Percentiles rank a stretch among this genome's conserved stretches.
phyloP scores from a whole-genome alignment of 2,797 vertebrate species.

The Myripristis murdjan region DNA sequence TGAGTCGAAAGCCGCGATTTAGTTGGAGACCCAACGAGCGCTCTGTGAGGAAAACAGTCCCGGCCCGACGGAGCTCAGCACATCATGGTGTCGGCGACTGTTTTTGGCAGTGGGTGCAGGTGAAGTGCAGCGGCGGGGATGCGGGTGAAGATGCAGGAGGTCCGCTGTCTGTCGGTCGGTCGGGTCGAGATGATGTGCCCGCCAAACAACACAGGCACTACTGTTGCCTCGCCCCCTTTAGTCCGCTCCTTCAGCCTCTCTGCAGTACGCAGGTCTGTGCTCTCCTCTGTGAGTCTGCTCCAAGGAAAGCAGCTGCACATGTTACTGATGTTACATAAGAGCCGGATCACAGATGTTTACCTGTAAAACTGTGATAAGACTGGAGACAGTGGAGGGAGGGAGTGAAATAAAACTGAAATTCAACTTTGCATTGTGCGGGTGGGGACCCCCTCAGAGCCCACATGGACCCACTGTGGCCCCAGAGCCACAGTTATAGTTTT shows the following conservation, averaged over 20 bases:
- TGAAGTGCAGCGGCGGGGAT: slow-evolving; percentile 16
- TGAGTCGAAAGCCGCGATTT: slow-evolving; percentile 38
- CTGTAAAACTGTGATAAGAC: no score
- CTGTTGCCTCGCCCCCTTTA: slow-evolving; percentile 50
- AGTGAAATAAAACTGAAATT: no score
- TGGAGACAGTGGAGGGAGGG: no score
- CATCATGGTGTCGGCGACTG: slow-evolving; percentile 13
- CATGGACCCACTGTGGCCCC: background rate
- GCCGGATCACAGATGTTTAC: no score
- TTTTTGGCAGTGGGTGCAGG: background rate
- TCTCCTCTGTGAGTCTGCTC: no score
- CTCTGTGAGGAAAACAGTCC: background rate
- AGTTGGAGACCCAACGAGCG: background rate
- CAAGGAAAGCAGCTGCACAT: no score
- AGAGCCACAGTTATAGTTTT: no score
- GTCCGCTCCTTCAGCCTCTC: background rate
- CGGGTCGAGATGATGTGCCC: slow-evolving; percentile 35
- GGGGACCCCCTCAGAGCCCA: no score
- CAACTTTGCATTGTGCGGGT: no score
- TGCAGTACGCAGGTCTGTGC: slow-evolving; percentile 5
- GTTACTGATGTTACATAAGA: no score
- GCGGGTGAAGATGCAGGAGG: slow-evolving; percentile 33
- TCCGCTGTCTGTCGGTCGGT: slow-evolving; percentile 31
- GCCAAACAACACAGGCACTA: slow-evolving; percentile 14
- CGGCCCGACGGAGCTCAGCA: slow-evolving; percentile 6